phyloP scores from a whole-genome alignment of 2,113 vertebrate genomes.

The Gasterosteus nipponicus region DNA sequence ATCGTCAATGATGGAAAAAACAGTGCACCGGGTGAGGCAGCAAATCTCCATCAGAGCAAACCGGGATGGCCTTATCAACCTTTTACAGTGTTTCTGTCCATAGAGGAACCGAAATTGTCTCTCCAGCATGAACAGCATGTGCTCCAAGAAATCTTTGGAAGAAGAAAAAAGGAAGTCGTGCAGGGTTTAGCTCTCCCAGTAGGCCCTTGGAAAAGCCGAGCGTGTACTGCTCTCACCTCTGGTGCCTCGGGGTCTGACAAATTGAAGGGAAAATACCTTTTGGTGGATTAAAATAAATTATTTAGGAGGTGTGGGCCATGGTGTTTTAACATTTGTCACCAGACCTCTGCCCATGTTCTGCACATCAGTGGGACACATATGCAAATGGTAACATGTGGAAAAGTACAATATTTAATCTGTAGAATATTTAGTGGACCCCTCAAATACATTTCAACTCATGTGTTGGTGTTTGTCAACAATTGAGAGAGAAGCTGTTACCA shows the following conservation, averaged over 20 bases:
- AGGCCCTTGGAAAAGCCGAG: neutral
- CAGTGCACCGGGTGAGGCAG: constrained; percentile 9
- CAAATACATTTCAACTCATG: constrained; percentile 28
- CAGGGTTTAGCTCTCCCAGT: constrained; percentile 25
- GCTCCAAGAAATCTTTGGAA: constrained; percentile 11
- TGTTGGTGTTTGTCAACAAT: neutral
- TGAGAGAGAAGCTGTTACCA: neutral
- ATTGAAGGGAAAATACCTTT: neutral
- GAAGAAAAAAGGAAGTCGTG: neutral
- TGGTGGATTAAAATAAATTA: neutral
- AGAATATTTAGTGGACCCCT: neutral
- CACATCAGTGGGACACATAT: neutral
- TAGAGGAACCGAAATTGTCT: constrained; percentile 15
- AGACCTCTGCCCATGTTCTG: neutral
- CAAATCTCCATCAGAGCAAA: constrained; percentile 31
- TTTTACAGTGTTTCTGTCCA: constrained; percentile 40
- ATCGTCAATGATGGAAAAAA: constrained; percentile 12
- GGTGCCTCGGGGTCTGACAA: constrained; percentile 1
- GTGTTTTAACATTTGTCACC: neutral
- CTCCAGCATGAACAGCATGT: constrained; percentile 7
- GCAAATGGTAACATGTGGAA: constrained; percentile 5
- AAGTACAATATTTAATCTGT: neutral
- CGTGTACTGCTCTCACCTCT: neutral
- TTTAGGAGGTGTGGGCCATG: neutral
- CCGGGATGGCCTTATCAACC: constrained; percentile 29